Evolutionary conservation across 92 coral and sea anemone species (phyloP).

Genomic region (Epizoanthus rinbou): DNA sequence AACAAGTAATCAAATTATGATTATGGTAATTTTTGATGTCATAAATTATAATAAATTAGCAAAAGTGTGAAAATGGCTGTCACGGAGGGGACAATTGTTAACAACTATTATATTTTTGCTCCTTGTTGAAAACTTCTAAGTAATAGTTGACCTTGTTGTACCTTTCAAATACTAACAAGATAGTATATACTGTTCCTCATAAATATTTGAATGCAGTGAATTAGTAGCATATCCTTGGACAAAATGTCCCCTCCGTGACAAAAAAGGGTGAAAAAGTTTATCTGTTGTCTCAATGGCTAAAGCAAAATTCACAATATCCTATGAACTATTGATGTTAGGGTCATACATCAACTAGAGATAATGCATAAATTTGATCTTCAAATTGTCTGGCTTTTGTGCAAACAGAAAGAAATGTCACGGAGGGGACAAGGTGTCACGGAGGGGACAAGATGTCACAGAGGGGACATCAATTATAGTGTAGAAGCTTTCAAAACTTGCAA

Average conservation of each 20-base stretch:
- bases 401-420: constrained; percentile 17
- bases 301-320: constrained; percentile 9
- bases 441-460: constrained; percentile 26
- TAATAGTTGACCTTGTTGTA: neutral
- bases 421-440: constrained; percentile 1
- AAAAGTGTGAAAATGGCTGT: neutral
- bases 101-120: neutral
- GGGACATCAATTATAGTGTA: neutral
- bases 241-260: constrained; percentile 36
- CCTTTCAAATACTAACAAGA: constrained; percentile 21
- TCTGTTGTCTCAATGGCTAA: neutral
- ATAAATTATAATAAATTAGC: constrained; percentile 23
- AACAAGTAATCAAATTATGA: constrained; percentile 1
- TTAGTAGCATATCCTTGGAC: neutral
- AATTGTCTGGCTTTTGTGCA: constrained; percentile 24
- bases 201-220: constrained; percentile 2
- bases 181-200: constrained; percentile 2
- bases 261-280: constrained; percentile 19
- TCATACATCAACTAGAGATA: constrained; percentile 15
- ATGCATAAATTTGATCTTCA: constrained; percentile 13
- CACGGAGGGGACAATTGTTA: constrained; percentile 12
- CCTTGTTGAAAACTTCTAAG: constrained; percentile 9
- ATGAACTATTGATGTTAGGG: neutral
- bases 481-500: no score
- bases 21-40: neutral